These are phyloP conservation scores for Nomada hirtipes DNA, from an alignment of 2,888 invertebrate genomes.

Conservation along the genomic window DNA sequence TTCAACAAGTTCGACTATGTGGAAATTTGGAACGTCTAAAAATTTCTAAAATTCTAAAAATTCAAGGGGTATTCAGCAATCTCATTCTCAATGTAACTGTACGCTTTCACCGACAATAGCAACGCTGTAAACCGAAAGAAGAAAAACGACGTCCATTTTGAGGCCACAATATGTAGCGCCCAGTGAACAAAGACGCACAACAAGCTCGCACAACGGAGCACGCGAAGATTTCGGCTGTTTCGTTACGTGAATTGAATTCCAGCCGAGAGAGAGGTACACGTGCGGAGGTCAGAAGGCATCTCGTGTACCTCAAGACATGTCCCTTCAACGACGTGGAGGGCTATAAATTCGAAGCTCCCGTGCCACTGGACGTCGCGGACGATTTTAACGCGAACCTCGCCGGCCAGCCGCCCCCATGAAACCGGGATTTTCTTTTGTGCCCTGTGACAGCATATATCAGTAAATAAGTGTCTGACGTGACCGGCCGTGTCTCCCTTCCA, in stretches of 20 bases:
- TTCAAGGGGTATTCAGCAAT: no score
- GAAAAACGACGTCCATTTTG: neutral
- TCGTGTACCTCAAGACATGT: constrained; percentile 23
- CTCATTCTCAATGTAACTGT: no score
- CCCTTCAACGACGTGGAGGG: constrained; percentile 4
- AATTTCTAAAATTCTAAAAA: no score
- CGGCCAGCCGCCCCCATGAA: constrained; percentile 31
- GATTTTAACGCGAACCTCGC: constrained; percentile 55
- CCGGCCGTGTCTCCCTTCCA: constrained; percentile 24
- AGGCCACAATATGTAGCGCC: constrained; percentile 1
- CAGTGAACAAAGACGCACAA: neutral
- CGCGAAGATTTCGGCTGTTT: constrained; percentile 23
- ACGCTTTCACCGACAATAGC: no score
- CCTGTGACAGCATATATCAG: constrained; percentile 59
- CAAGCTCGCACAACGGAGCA: constrained; percentile 1
- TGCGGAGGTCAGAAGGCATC: constrained; percentile 28
- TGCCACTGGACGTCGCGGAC: constrained; percentile 32
- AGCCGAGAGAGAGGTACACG: neutral
- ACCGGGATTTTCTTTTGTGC: constrained; percentile 63
- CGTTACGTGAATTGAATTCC: constrained; percentile 38
- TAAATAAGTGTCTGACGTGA: constrained; percentile 68
- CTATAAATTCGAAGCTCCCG: constrained; percentile 43
- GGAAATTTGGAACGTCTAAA: no score
- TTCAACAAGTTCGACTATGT: no score
- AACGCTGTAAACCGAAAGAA: neutral